Evolutionary conservation across 2,888 invertebrate species (phyloP), one percentile per base, ranked within the genome.

Genomic region (Drosophila pseudotalamancana): DNA sequence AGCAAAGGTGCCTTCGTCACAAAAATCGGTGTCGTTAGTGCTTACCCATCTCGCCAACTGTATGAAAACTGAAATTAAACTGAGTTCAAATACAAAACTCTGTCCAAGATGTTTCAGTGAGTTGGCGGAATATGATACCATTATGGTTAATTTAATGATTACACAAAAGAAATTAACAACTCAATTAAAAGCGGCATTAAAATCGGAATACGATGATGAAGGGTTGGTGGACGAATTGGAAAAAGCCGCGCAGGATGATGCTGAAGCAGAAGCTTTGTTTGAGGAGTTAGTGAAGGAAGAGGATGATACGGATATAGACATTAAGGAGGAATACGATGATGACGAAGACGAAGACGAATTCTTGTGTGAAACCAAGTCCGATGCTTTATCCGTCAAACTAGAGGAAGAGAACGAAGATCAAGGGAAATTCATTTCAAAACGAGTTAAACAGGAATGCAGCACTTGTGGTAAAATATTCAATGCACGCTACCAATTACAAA

Each of bases 141-240:
- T 90, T 37, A 90, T 90, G 90, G 62, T 90, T 0, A 90, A 84
- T 42, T 67, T 90, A 11, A 83, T 90, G 69, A 72, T 80, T 5
- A 83, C 84, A 4, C 90, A 90, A 66, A 89, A 83, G 34, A 74
- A 77, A 12, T 72, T 90, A 0, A 88, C 89, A 0, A 67, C 65
- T n/a, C 75, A 87, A 25, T 60, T 90, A 3, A 80, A 81, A 14
- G 71, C 77, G 8, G 88, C 89, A 2, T 43, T 90, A 0, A 82
- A 82, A 46, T 79, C 77, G 0, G 82, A 79, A 9, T 74, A 42
- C 5, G 55, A 79, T n/a, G 70, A 84, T 9, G 55, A 86, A 3
- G 27, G 54, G 1, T n/a, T 68, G 27, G 57, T 46, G 6, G 65
- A 81, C 6, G 72, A 56, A 16, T 8, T 40, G 32, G 71, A 56